Base-by-base conservation (phyloP, 2,888 invertebrate genomes). In the Eristalis intricaria region DNA sequence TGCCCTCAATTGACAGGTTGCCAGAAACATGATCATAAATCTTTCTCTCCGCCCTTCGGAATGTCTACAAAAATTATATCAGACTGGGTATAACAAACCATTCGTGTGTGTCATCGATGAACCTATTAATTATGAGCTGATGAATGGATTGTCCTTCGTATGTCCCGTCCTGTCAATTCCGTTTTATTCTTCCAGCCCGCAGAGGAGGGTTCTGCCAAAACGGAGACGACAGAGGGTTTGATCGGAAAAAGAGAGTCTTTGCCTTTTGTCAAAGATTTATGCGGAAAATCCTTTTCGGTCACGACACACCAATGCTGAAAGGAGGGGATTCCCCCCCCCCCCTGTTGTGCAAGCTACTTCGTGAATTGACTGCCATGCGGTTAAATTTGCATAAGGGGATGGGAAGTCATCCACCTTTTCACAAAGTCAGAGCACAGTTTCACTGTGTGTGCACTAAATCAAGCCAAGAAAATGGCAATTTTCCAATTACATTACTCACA, bases 21-120 rank as follows among this genome's bases (percentile, higher is more conserved):
- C 63, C 56, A 80, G 69, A 79, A 84, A 69, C 32, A 70, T 29
- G 60, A 61, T 22, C 74, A 69, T 84, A 79, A 79, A 84, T 79
- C 79, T 85, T 60, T 64, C 5, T n/a, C 15, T 1, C 4, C n/a
- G 10, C 50, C 19, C 19, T 7, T 4, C 4, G 43, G n/a, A 29
- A 61, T 23, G 35, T 69, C 64, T 69, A 74, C 75, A 66, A 70
- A 79, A 50, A 15, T 61, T 38, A 4, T 26, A 60, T 64, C 50
- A 29, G 15, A 60, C 22, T 8, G n/a, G 64, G 43, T n/a, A 76
- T 70, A 23, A 8, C 32, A 32, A 32, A 32, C 23, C 38, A 22
- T 40, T 77, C 43, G 35, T 77, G 61, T 38, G 35, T 77, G 66
- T 61, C 76, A 81, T 70, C 69, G 81, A 81, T 70, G 79, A 79